A percentile compares a stretch with the other conserved stretches of the same genome.
Evolutionary conservation across 2,113 vertebrate genomes (phyloP).

Genomic region (Epinephelus cyanopodus): DNA sequence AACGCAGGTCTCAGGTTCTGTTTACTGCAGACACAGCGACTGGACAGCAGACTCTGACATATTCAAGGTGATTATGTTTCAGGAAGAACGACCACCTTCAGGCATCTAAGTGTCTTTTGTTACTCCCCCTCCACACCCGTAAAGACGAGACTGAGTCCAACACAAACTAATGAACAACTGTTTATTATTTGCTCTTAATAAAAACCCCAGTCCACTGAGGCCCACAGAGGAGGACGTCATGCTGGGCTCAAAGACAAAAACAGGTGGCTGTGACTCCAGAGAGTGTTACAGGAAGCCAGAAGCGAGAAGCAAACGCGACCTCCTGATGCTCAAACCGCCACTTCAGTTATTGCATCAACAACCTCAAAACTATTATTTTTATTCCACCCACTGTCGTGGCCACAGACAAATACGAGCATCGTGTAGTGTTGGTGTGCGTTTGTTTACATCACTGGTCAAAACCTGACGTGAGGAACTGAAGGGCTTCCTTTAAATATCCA

Average conservation of each 20-base stretch:
- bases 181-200: conserved; percentile 87
- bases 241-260: conserved; percentile 68
- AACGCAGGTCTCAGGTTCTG: no score
- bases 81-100: no score
- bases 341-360: conserved; percentile 72
- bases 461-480: not conserved
- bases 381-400: conserved; percentile 25
- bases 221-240: conserved; percentile 73
- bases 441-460: conserved; percentile 30
- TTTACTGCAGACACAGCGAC: no score
- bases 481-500: conserved; percentile 20
- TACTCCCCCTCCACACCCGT: no score
- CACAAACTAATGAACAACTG: conserved; percentile 76
- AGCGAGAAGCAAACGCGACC: not conserved
- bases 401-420: conserved; percentile 70
- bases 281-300: conserved; percentile 42
- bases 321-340: conserved; percentile 54
- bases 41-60: no score
- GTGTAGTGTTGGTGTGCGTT: conserved; percentile 71
- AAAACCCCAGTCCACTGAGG: conserved; percentile 74
- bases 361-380: not conserved
- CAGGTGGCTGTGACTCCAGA: conserved; percentile 67
- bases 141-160: not conserved
- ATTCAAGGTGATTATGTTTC: no score
- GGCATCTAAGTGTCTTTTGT: no score